A percentile compares a stretch with the other conserved stretches of the same genome.
These are phyloP conservation scores for Thaumatotibia leucotreta DNA, from an alignment of 1,140 invertebrate genomes.

Conservation along the genomic window DNA sequence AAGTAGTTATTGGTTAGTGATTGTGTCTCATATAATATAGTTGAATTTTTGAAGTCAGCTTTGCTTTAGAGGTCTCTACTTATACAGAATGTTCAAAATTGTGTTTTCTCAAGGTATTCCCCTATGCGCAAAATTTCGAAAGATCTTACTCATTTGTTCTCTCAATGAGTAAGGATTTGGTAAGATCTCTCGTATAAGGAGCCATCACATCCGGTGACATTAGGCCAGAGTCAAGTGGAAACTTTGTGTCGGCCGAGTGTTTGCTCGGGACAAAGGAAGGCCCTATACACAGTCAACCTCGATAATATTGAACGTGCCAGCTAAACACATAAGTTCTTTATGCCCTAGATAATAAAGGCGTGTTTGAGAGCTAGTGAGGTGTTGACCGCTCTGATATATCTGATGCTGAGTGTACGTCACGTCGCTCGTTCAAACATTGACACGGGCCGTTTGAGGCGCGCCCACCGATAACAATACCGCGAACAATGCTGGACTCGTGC, in stretches of 20 bases:
- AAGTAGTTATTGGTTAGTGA: no score
- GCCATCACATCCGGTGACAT: constrained; percentile 5
- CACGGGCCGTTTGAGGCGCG: constrained; percentile 43
- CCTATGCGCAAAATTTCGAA: constrained; percentile 3
- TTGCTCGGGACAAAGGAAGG: constrained; percentile 24
- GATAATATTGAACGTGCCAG: background rate
- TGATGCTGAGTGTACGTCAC: constrained; percentile 27
- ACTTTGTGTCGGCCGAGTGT: constrained; percentile 19
- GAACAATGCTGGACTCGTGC: constrained; percentile 30
- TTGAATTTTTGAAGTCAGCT: no score
- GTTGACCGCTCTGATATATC: background rate
- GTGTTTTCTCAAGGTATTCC: no score
- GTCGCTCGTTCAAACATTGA: constrained; percentile 42
- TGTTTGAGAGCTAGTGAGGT: background rate
- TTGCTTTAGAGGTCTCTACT: no score
- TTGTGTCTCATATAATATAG: no score
- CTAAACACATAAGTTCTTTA: background rate
- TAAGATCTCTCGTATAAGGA: constrained; percentile 9
- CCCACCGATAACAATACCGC: constrained; percentile 53
- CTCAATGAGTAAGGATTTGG: constrained; percentile 2
- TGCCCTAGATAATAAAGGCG: background rate
- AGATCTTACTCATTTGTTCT: constrained; percentile 9
- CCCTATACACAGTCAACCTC: constrained; percentile 26
- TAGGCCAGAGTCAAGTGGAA: constrained; percentile 10
- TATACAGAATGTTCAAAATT: no score